These are phyloP conservation scores for Phaenicophaeus curvirostris DNA, from an alignment of 2,797 vertebrate genomes.

Conservation along the genomic window DNA sequence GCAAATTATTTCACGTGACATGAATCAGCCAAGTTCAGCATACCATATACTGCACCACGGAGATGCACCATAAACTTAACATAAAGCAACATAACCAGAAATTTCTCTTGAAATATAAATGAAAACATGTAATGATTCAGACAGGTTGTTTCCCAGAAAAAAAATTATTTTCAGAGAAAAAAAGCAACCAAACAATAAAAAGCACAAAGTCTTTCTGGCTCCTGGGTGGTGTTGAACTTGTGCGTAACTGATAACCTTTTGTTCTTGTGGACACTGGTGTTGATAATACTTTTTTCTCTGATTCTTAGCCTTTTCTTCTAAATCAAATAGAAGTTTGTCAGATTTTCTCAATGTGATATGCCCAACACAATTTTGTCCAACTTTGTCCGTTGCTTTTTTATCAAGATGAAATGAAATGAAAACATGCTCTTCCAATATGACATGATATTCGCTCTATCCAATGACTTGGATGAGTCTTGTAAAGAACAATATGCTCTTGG, in stretches of 20 bases:
- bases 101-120: not conserved
- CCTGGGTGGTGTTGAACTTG: not conserved
- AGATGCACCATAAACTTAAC: not conserved
- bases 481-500: not conserved
- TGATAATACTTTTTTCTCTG: not conserved
- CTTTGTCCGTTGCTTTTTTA: not conserved
- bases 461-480: not conserved
- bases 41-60: not conserved
- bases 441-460: not conserved
- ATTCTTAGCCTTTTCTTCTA: not conserved
- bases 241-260: not conserved
- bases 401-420: not conserved
- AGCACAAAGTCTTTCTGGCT: not conserved
- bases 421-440: not conserved
- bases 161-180: not conserved
- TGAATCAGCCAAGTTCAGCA: not conserved
- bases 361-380: fast-evolving
- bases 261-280: not conserved
- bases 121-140: not conserved
- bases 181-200: not conserved
- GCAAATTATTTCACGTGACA: not conserved
- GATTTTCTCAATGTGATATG: not conserved
- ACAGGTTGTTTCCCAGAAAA: not conserved
- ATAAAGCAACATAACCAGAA: not conserved
- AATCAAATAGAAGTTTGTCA: not conserved